Evolutionary conservation across 1,140 invertebrate genomes (phyloP), one percentile per base, ranked within the genome.

Genomic region (Drosophila ficusphila): DNA sequence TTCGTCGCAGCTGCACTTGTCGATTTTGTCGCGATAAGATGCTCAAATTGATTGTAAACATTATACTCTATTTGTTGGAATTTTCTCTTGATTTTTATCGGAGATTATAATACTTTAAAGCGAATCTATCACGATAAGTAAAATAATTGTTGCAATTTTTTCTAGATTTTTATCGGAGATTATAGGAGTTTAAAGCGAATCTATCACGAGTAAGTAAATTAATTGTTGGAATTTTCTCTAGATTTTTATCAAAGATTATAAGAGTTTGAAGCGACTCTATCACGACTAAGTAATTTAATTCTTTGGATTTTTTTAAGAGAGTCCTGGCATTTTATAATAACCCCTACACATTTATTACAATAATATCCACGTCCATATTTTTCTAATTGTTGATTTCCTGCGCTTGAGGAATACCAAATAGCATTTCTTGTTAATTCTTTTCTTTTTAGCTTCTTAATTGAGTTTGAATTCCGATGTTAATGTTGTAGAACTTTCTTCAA

Each of bases 41-140:
- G 11, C 31, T 19, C 19, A 85, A 86, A 83, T 83, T 86, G 79
- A 83, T 83, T 83, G 79, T 83, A 75, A 79, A 75, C 79, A 86
- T 86, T 64, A 69, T 47, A 51, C 52, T 76, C 79, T 76, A 79
- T 86, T 85, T 79, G 71, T 67, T 41, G 61, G 12, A 18, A n/a
- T n/a, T 41, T 67, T 33, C 76, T 52, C 53, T 70, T 58, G 81
- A 86, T 81, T 72, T 76, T 54, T 54, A 75, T 62, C 68, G 73
- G 79, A 68, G 75, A 83, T 39, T 44, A 49, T 34, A 29, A 51
- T 44, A 73, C 39, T 72, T 69, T 34, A 0, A 9, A 14, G 3
- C 16, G 21, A 18, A 11, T 38, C 7, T 21, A 16, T 12, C 4
- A 27, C 18, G 47, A 11, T 7, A 27, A n/a, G n/a, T n/a, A n/a